Base-by-base conservation (phyloP, 2,888 invertebrate genomes). In the Andrena fulva region DNA sequence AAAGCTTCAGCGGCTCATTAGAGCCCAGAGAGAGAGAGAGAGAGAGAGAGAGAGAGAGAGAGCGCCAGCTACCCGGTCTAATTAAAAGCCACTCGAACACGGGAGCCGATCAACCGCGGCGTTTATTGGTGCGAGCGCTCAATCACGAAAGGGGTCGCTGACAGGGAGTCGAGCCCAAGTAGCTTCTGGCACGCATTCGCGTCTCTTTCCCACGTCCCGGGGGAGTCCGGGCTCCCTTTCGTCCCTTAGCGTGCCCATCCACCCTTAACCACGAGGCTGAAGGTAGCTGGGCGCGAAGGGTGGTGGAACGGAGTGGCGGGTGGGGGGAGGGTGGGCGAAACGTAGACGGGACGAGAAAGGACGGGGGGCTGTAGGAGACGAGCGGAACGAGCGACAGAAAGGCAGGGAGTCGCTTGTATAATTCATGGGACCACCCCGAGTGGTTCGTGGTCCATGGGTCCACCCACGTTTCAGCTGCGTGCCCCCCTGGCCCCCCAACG, bases 351-450 rank as follows among this genome's bases (percentile, higher is more conserved):
- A 24, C 10, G 27, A 56, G 24, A 12, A 20, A 24, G 54, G 24
- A 8, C 2, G 20, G 20, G n/a, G 42, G 35, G n/a, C 24, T 27
- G 84, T 75, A 80, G 85, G 42, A 33, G 50, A 16, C 20, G n/a
- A 60, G 56, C n/a, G 16, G 20, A 16, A n/a, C 54, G 42, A 70
- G 35, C 31, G 69, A 56, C 27, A 69, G 77, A 74, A 83, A 67
- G 54, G 74, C 77, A 76, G 59, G 33, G 77, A 82, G 87, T 89
- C 90, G 90, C 92, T 93, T 93, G 93, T 93, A 93, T 93, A 93
- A 93, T 93, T 93, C 93, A 93, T 93, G 90, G 92, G 89, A 91
- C 90, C 90, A 90, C 90, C 88, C 48, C 88, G 85, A 84, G 79
- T 60, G 87, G 90, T 91, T 91, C 89, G 89, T 91, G 92, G 89